Percentiles rank a stretch among this genome's conserved stretches.
phyloP scores from a whole-genome alignment of 2,888 invertebrate species.

The Beris chalybata region DNA sequence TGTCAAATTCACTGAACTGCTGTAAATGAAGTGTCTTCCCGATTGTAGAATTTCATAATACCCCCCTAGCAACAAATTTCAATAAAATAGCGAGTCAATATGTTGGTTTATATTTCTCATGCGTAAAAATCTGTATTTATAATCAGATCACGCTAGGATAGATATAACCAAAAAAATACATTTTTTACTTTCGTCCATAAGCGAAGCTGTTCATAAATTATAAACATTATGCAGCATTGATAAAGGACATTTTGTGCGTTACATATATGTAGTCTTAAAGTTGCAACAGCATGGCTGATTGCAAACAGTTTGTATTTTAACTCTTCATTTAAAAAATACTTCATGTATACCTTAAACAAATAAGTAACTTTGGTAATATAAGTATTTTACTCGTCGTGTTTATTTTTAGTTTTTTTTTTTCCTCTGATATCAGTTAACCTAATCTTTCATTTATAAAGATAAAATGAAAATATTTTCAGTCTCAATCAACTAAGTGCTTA shows the following conservation, averaged over 20 bases:
- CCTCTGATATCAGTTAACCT: not conserved
- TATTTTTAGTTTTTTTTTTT: conserved; percentile 1
- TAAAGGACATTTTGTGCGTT: conserved; percentile 10
- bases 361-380: no score
- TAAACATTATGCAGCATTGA: conserved; percentile 29
- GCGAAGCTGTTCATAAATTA: conserved; percentile 31
- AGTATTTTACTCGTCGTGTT: not conserved
- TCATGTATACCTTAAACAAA: no score
- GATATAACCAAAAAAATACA: conserved; percentile 43
- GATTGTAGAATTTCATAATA: no score
- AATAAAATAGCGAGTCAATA: no score
- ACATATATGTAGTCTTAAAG: no score
- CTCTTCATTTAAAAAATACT: no score
- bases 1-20: no score
- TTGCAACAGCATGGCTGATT: no score
- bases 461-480: conserved; percentile 15
- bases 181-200: conserved; percentile 42
- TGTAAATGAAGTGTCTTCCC: no score
- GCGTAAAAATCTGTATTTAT: not conserved
- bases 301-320: no score
- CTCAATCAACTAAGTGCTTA: not conserved
- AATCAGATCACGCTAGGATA: conserved; percentile 48
- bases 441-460: not conserved
- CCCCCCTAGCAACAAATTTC: no score
- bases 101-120: conserved; percentile 33